These are phyloP conservation scores for Cylas formicarius DNA, from an alignment of 1,140 invertebrate species.

Conservation along the genomic window DNA sequence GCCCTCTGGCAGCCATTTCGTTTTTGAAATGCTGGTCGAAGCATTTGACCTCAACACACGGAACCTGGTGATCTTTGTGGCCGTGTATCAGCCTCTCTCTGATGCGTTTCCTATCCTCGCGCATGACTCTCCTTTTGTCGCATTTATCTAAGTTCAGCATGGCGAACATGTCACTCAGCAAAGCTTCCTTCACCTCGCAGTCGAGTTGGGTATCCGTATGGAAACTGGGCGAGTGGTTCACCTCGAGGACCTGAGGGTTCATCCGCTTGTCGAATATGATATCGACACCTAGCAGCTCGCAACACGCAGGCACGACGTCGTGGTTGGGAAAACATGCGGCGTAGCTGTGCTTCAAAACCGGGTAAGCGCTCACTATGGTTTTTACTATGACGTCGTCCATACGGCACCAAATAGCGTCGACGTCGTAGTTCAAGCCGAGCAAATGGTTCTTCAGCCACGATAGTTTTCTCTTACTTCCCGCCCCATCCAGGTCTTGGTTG, in stretches of 20 bases:
- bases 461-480: constrained; percentile 78
- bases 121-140: constrained; percentile 67
- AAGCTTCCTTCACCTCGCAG: constrained; percentile 71
- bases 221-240: constrained; percentile 89
- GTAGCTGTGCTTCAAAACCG: constrained; percentile 81
- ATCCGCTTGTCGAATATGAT: constrained; percentile 77
- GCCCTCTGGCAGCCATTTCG: constrained; percentile 47
- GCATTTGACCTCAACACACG: constrained; percentile 17
- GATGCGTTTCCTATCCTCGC: constrained; percentile 61
- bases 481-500: constrained; percentile 60
- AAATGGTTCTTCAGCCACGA: constrained; percentile 73
- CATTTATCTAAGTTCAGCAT: constrained; percentile 75
- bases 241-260: constrained; percentile 81
- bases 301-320: constrained; percentile 76
- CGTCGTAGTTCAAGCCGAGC: constrained; percentile 59
- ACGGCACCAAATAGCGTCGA: constrained; percentile 66
- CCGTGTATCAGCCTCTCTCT: constrained; percentile 57
- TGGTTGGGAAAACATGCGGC: constrained; percentile 80
- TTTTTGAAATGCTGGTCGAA: constrained; percentile 36
- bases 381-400: constrained; percentile 89
- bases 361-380: constrained; percentile 77
- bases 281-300: constrained; percentile 84
- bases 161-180: constrained; percentile 75
- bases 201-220: constrained; percentile 79
- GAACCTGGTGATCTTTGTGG: constrained; percentile 39